phyloP scores from a whole-genome alignment of 2,888 invertebrate species.

The Spisula solida region DNA sequence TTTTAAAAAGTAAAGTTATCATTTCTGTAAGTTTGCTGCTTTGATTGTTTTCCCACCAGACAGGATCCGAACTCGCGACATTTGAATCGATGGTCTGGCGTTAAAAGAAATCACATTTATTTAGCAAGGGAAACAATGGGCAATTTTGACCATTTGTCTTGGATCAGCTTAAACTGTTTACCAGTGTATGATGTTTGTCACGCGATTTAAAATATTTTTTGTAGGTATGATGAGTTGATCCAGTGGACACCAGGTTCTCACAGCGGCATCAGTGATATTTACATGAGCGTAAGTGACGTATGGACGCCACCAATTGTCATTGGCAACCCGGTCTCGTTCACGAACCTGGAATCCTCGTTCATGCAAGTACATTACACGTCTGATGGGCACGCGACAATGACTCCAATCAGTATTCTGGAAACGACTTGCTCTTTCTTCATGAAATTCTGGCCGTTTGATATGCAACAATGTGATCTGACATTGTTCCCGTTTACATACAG shows the following conservation, averaged over 20 bases:
- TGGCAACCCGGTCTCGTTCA: constrained; percentile 24
- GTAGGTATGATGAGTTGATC: constrained; percentile 38
- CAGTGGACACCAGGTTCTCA: constrained; percentile 26
- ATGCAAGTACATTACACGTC: neutral
- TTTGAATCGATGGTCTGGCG: too few species aligned
- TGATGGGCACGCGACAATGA: constrained; percentile 25
- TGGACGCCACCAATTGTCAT: constrained; percentile 31
- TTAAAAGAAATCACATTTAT: too few species aligned
- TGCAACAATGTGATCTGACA: constrained; percentile 21
- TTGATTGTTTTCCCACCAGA: too few species aligned
- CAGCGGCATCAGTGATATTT: neutral
- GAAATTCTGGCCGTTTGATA: constrained; percentile 45
- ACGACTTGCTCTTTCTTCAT: constrained; percentile 24
- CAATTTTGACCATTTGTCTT: too few species aligned
- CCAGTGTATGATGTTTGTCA: too few species aligned
- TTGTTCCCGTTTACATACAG: constrained; percentile 23
- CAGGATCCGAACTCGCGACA: too few species aligned
- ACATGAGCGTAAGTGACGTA: constrained; percentile 23
- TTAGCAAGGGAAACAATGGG: too few species aligned
- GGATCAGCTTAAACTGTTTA: too few species aligned
- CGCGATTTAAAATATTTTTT: neutral
- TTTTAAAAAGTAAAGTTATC: too few species aligned
- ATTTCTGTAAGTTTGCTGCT: too few species aligned
- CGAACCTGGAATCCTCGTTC: neutral
- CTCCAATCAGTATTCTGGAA: constrained; percentile 4